These are phyloP conservation scores for Physella acuta DNA, from an alignment of 1,140 invertebrate genomes.

Conservation along the genomic window DNA sequence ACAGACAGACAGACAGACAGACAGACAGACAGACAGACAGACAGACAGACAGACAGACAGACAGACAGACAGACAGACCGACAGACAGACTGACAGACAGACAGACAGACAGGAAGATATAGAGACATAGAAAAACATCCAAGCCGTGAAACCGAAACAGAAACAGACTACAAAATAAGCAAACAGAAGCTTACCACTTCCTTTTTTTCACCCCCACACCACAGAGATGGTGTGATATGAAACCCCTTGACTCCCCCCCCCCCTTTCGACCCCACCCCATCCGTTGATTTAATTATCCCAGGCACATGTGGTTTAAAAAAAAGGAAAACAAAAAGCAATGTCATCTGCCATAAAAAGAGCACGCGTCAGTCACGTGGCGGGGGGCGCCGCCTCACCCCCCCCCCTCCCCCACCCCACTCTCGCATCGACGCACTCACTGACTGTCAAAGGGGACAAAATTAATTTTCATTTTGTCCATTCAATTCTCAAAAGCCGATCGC, in stretches of 20 bases:
- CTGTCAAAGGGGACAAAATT: slow-evolving; percentile 12
- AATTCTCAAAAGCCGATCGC: slow-evolving; percentile 6
- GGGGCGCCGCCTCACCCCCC: background rate
- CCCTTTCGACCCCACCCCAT: too few relatives aligned
- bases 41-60: slow-evolving; percentile 8
- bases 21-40: background rate
- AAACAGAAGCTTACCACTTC: too few relatives aligned
- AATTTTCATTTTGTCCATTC: slow-evolving; percentile 16
- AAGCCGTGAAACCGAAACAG: too few relatives aligned
- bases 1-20: slow-evolving; percentile 2
- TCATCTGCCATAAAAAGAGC: slow-evolving; percentile 19
- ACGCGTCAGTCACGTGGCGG: slow-evolving; percentile 2
- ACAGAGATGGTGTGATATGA: too few relatives aligned
- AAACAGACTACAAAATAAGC: too few relatives aligned
- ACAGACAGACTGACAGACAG: background rate
- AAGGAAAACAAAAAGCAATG: background rate
- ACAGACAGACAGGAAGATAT: background rate
- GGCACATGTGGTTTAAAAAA: slow-evolving; percentile 11
- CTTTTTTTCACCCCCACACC: too few relatives aligned
- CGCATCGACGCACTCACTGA: background rate
- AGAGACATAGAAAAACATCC: background rate
- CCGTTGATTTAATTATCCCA: slow-evolving; percentile 10
- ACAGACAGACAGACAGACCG: slow-evolving; percentile 1
- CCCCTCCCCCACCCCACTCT: background rate
- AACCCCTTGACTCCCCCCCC: slow-evolving; percentile 9